Base-by-base conservation (phyloP, 1,140 invertebrate species). In the Bilobella aurantiaca region DNA sequence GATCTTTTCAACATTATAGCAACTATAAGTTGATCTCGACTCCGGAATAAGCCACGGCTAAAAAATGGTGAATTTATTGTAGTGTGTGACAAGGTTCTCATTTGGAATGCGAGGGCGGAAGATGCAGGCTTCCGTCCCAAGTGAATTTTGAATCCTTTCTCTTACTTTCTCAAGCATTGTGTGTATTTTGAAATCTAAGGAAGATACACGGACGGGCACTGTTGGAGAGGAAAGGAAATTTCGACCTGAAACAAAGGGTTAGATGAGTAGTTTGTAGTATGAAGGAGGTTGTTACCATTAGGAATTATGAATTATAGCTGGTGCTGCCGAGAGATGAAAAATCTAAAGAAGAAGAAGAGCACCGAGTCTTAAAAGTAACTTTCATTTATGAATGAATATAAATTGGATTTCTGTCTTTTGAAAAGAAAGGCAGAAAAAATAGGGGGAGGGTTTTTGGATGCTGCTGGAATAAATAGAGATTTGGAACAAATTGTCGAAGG, bases 351-450 rank as follows among this genome's bases (percentile, higher is more conserved):
- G 37, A 42, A 42, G n/a, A 42, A 42, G 8, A 42, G n/a, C 8
- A 42, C 37, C n/a, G n/a, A 12, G 37, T 53, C 49, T 53, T 53
- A 12, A 8, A 53, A 53, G 18, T 42, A 18, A 53, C 49, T 8
- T 53, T 53, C 49, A 53, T 53, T 53, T 23, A 53, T 53, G 49
- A 53, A 53, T 53, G 49, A 53, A 23, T 53, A 53, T 53, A 53
- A 53, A 53, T 53, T 53, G 49, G 12, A 53, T 5, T 53, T 23
- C 25, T 53, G 12, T 53, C 25, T 23, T 53, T 53, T 16, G 23
- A 53, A 53, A 53, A 53, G 23, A 53, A 53, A 53, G 8, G 8
- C 34, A 42, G 34, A 42, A 18, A n/a, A n/a, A n/a, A n/a, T n/a
- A n/a, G n/a, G n/a, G n/a, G n/a, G n/a, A n/a, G n/a, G n/a, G n/a